Conservation (phyloP, 2,797 vertebrate genomes). For the Chanos chanos region DNA sequence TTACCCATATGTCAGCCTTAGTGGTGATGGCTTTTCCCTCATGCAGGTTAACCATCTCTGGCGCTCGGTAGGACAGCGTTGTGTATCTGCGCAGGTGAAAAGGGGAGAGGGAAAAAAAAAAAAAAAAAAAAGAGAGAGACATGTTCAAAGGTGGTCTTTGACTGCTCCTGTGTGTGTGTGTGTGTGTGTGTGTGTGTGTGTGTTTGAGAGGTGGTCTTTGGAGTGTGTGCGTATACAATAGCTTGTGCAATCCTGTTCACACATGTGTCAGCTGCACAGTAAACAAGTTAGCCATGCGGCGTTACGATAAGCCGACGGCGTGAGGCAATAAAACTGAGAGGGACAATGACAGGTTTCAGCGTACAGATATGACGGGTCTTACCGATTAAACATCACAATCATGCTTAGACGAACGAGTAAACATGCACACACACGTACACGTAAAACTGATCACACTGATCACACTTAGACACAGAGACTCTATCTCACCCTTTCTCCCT, state of each 20-base stretch:
- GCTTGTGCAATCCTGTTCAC: too few species aligned
- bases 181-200: too few species aligned
- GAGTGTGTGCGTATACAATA: neutral
- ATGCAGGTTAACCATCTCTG: conserved; percentile 98
- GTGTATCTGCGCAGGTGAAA: conserved; percentile 80
- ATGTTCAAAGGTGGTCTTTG: conserved; percentile 5
- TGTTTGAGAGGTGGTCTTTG: neutral
- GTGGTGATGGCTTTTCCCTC: conserved; percentile 94
- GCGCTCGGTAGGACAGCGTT: conserved; percentile 94
- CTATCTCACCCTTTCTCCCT: too few species aligned
- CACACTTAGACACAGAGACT: neutral
- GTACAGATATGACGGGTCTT: neutral
- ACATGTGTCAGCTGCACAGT: too few species aligned
- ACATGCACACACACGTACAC: neutral
- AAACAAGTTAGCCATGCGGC: too few species aligned
- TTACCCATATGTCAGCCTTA: conserved; percentile 98
- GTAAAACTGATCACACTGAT: neutral
- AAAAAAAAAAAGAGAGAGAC: conserved; percentile 11
- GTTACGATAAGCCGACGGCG: too few species aligned
- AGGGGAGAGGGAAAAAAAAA: neutral
- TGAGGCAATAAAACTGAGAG: too few species aligned
- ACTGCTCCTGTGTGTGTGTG: neutral
- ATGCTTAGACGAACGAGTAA: neutral
- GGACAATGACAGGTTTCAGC: neutral
- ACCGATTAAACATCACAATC: too few species aligned